Base-by-base conservation (phyloP, 2,113 vertebrate species). In the Ceratotherium simum region DNA sequence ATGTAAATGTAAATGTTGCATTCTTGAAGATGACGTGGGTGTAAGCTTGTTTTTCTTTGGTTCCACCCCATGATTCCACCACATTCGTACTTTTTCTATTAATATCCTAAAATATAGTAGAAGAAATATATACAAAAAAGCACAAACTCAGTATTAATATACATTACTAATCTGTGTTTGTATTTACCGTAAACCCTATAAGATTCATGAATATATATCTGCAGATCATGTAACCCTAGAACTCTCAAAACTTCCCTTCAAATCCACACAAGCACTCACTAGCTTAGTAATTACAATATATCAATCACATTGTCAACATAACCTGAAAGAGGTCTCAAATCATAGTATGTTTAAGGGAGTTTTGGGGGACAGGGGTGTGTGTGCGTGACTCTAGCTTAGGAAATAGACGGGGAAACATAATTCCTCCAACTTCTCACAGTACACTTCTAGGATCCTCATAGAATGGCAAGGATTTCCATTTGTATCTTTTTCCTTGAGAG, bases 11-110 rank as follows among this genome's bases (percentile, higher is more conserved):
- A 76, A 99, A 99, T 0, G 99, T 99, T 93, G 99, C 99, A 3
- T 99, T 99, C 98, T 99, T 99, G 73, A 99, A 99, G 98, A 99
- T 99, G 67, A 99, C 62, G 72, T 99, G 99, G 21, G 99, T 99
- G 85, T 99, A 99, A 36, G 99, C 99, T 97, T 99, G 99, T 86
- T 99, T 99, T 70, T 99, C 98, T 98, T 99, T 99, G 25, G 98
- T 99, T 98, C 99, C 99, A 94, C 99, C 99, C 99, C 99, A 99
- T 0, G 99, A 99, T 95, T 99, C 99, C 91, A 99, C 99, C 95
- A 99, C 99, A 8, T 99, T 99, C 23, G 99, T 99, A 86, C 99
- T 99, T 98, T 99, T 99, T 98, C 99, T 99, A 98, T 99, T 99
- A 93, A 99, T 97, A 98, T 99, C 99, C 99, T 99, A 94, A 36